These are phyloP conservation scores for Tenthredo livida DNA, from an alignment of 2,888 invertebrate species.

Conservation along the genomic window DNA sequence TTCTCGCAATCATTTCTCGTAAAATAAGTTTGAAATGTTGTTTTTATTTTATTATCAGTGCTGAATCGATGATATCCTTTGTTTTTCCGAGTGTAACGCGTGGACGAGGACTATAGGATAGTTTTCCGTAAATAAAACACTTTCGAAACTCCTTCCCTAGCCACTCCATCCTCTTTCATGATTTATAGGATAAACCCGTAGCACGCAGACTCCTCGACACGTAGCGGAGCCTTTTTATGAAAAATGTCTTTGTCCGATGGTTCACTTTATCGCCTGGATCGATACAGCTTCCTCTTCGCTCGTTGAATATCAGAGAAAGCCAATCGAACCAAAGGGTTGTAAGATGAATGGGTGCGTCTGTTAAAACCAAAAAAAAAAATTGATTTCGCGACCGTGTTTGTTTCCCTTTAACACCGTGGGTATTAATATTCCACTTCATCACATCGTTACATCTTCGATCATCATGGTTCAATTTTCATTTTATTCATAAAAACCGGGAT, in stretches of 20 bases:
- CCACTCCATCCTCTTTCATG: slow-evolving; percentile 18
- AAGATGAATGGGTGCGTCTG: neutral
- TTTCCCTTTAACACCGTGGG: neutral
- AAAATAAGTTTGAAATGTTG: neutral
- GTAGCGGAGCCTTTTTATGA: slow-evolving; percentile 44
- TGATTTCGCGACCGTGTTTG: neutral
- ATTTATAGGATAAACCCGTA: slow-evolving; percentile 32
- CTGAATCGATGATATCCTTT: neutral
- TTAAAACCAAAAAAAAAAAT: neutral
- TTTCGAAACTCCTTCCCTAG: slow-evolving; percentile 18
- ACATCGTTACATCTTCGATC: neutral
- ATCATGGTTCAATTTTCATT: neutral
- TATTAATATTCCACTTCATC: neutral
- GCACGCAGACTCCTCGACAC: slow-evolving; percentile 47
- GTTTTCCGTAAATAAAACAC: slow-evolving; percentile 31
- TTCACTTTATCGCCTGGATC: slow-evolving; percentile 44
- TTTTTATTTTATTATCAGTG: neutral
- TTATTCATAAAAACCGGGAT: neutral
- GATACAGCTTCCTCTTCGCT: slow-evolving; percentile 32
- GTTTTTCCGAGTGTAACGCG: neutral
- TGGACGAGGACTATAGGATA: neutral
- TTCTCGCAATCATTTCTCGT: neutral
- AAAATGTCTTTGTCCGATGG: slow-evolving; percentile 43
- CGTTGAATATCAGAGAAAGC: slow-evolving; percentile 7
- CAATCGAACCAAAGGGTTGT: slow-evolving; percentile 14